These are phyloP conservation scores for Phorcus lineatus DNA, from an alignment of 2,888 invertebrate species.

Conservation along the genomic window DNA sequence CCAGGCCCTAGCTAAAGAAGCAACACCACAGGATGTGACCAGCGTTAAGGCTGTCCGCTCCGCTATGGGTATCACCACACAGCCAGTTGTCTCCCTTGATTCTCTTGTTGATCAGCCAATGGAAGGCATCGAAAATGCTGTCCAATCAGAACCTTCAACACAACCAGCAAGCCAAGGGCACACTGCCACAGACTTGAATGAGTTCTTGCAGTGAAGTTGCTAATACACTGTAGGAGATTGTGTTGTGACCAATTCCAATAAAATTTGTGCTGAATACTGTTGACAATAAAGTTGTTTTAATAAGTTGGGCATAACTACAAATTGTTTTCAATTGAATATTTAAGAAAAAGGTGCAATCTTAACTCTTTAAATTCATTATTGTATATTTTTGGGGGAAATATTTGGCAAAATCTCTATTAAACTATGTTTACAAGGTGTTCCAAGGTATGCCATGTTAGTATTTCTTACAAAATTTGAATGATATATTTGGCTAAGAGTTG, in stretches of 20 bases:
- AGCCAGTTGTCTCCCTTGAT: conserved; percentile 28
- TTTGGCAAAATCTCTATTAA: too few species aligned
- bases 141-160: not conserved
- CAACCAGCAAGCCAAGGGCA: not conserved
- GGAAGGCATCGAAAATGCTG: not conserved
- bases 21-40: conserved; percentile 48
- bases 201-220: not conserved
- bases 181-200: not conserved
- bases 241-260: not conserved
- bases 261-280: too few species aligned
- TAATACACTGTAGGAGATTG: not conserved
- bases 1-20: conserved; percentile 52
- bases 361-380: too few species aligned
- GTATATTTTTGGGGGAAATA: too few species aligned
- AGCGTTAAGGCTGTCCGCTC: conserved; percentile 45
- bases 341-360: too few species aligned
- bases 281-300: too few species aligned
- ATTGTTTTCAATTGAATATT: too few species aligned
- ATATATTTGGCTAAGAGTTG: too few species aligned
- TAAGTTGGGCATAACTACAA: too few species aligned
- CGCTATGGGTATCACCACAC: conserved; percentile 51
- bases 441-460: too few species aligned
- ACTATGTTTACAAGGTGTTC: too few species aligned
- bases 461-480: too few species aligned
- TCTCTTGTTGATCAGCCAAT: not conserved